Conservation (phyloP, 1,140 invertebrate genomes). For the Dreissena polymorpha region DNA sequence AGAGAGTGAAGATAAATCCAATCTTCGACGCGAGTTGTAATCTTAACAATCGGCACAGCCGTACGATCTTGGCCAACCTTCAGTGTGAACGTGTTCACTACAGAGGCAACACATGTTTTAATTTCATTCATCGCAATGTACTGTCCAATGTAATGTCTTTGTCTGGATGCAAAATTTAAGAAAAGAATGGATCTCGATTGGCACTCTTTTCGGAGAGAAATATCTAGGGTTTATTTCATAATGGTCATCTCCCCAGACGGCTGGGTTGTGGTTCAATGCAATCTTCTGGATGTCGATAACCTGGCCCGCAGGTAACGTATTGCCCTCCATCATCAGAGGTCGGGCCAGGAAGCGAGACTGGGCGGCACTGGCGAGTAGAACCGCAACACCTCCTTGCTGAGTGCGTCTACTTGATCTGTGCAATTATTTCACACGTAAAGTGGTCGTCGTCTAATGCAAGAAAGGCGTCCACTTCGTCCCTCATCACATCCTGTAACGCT, state of each 20-base stretch:
- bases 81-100: conserved; percentile 55
- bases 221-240: conserved; percentile 57
- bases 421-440: neutral
- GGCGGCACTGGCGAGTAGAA: neutral
- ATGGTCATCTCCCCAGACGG: conserved; percentile 39
- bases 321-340: conserved; percentile 79
- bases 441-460: neutral
- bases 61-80: conserved; percentile 9
- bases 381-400: neutral
- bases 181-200: conserved; percentile 62
- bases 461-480: neutral
- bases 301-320: conserved; percentile 29
- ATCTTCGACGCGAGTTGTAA: conserved; percentile 31
- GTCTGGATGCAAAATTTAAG: conserved; percentile 64
- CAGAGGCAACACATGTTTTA: conserved; percentile 58
- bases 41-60: neutral
- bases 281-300: conserved; percentile 31
- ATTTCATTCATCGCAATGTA: conserved; percentile 67
- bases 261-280: conserved; percentile 53
- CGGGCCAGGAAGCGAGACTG: neutral
- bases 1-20: conserved; percentile 32
- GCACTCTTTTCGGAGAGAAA: conserved; percentile 60
- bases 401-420: neutral
- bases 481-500: neutral
- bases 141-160: conserved; percentile 67